phyloP scores from a whole-genome alignment of 2,888 invertebrate species.

The Agelastica alni region DNA sequence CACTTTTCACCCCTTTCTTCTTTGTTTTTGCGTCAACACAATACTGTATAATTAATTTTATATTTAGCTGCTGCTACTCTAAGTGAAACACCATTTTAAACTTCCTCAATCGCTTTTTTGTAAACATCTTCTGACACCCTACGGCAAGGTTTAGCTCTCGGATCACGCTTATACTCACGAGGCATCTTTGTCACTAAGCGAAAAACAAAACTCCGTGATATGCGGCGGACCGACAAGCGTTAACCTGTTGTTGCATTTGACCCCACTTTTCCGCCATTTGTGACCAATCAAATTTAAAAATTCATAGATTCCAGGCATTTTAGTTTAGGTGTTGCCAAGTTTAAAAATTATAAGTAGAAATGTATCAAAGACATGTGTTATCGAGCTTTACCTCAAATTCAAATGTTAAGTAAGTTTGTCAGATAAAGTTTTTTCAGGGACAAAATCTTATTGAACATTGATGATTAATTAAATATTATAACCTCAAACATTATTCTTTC shows the following conservation, averaged over 20 bases:
- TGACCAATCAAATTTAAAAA: neutral
- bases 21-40: too few relatives aligned
- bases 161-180: too few relatives aligned
- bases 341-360: conserved; percentile 12
- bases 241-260: conserved; percentile 11
- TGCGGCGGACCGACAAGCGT: too few relatives aligned
- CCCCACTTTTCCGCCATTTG: neutral
- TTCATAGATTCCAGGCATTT: neutral
- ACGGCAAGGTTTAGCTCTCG: too few relatives aligned
- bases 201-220: too few relatives aligned
- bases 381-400: neutral
- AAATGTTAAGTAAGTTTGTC: neutral
- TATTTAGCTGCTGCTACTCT: neutral
- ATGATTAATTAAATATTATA: conserved; percentile 11
- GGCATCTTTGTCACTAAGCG: too few relatives aligned
- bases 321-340: neutral
- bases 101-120: neutral
- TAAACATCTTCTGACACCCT: too few relatives aligned
- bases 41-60: too few relatives aligned
- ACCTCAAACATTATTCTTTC: conserved; percentile 16
- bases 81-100: neutral
- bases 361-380: neutral
- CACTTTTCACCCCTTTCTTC: too few relatives aligned
- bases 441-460: conserved; percentile 8
- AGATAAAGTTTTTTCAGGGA: conserved; percentile 14